Conservation (phyloP, 2,888 invertebrate species). For the Polydrusus tereticollis region DNA sequence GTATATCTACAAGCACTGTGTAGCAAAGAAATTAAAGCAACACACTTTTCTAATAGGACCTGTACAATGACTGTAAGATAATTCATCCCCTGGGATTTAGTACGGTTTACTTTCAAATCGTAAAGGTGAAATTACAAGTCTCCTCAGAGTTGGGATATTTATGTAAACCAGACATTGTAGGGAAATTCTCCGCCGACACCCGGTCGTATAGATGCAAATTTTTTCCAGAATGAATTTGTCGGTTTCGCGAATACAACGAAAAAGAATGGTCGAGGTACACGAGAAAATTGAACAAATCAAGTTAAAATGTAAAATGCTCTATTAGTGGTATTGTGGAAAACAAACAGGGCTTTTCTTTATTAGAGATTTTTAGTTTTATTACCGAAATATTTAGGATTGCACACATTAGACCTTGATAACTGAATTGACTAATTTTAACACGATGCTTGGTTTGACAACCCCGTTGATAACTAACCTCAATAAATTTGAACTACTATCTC, state of each 20-base stretch:
- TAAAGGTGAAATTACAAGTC: slow-evolving; percentile 67
- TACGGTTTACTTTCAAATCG: slow-evolving; percentile 66
- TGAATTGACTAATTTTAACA: no score
- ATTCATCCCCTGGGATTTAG: slow-evolving; percentile 60
- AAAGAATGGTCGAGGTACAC: slow-evolving; percentile 25
- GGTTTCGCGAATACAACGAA: slow-evolving; percentile 38
- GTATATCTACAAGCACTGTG: no score
- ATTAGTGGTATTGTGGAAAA: not conserved
- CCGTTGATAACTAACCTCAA: no score
- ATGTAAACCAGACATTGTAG: slow-evolving; percentile 62
- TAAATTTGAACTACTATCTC: no score
- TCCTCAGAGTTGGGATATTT: slow-evolving; percentile 65
- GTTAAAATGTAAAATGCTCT: not conserved
- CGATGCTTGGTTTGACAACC: no score
- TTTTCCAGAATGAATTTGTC: slow-evolving; percentile 46
- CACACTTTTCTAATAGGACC: slow-evolving; percentile 8
- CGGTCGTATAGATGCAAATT: slow-evolving; percentile 46
- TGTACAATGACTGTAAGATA: slow-evolving; percentile 51
- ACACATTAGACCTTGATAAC: no score
- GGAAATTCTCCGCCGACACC: slow-evolving; percentile 49
- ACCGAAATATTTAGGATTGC: no score
- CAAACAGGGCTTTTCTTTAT: not conserved
- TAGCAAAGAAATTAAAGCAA: slow-evolving; percentile 10
- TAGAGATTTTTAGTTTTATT: no score
- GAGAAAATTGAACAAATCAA: not conserved